Base-by-base conservation (phyloP, 2,888 invertebrate species). In the Volucella bombylans region DNA sequence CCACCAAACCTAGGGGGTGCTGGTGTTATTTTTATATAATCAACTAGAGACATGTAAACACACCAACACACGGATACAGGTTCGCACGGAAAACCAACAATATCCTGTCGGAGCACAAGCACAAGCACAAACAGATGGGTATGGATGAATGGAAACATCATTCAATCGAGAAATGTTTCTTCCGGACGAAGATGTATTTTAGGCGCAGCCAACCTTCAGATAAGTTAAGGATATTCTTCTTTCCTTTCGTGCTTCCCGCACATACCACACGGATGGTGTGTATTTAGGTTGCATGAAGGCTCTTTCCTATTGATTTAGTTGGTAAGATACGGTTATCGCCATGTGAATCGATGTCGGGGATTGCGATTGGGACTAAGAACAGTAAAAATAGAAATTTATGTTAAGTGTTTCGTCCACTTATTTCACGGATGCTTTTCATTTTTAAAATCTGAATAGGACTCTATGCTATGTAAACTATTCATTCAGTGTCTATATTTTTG, bases 11-110 rank as follows among this genome's bases (percentile, higher is more conserved):
- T 31, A 31, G 61, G 61, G 69, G 69, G 54, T 54, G 31, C 49
- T 18, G 50, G 14, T 69, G 50, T 65, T 83, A 83, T 83, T 83
- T 79, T 74, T 74, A 78, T 79, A 57, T 47, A 59, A 57, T 64
- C 52, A 82, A 54, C 43, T 50, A 41, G 18, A 10, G 49, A 49
- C 3, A 23, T 23, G 3, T 23, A 23, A 23, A 23, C 31, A 52
- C 54, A 31, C 38, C 43, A 45, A 47, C 38, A 43, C 43, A 52
- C 52, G 12, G 52, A 10, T n/a, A 15, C 11, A 52, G 15, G 52
- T 14, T 14, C 49, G n/a, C 14, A 31, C 50, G 39, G 15, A 31
- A 38, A 68, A 55, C 55, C 71, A 43, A 39, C 15, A 52, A 23
- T 43, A 14, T 11, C 39, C 10, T 45, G 14, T 50, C 55, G 57